A percentile compares a stretch with the other conserved stretches of the same genome.
These are phyloP conservation scores for Apantesis nais DNA, from an alignment of 2,888 invertebrate genomes.

Conservation along the genomic window DNA sequence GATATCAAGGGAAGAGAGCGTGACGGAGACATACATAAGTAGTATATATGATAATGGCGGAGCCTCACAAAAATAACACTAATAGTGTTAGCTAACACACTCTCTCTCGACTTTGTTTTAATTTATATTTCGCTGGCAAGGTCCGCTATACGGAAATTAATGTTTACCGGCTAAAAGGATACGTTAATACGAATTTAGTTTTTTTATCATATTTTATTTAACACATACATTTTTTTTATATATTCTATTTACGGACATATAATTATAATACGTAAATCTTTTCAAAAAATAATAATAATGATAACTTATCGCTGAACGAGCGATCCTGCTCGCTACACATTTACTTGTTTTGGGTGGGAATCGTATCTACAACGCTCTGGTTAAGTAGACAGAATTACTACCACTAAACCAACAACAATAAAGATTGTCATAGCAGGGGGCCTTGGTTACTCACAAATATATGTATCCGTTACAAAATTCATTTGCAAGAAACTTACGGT, in stretches of 20 bases:
- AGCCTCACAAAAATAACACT: constrained; percentile 28
- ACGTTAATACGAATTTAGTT: neutral
- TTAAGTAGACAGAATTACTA: neutral
- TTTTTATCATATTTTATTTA: neutral
- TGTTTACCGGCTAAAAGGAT: neutral
- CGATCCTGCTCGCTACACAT: too few species aligned
- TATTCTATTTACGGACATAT: neutral
- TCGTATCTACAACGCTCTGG: too few species aligned
- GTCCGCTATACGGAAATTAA: neutral
- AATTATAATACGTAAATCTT: neutral
- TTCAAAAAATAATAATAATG: neutral
- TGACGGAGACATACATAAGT: constrained; percentile 32
- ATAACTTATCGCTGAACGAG: too few species aligned
- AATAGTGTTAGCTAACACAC: constrained; percentile 25
- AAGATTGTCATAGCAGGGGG: neutral
- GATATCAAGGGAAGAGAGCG: constrained; percentile 43
- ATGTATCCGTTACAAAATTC: neutral
- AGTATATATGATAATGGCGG: constrained; percentile 29
- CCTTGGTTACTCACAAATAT: neutral
- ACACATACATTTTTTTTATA: neutral
- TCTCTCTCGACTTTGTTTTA: constrained; percentile 19
- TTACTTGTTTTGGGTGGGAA: too few species aligned
- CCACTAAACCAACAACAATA: neutral
- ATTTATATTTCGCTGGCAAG: constrained; percentile 12
- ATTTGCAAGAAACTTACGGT: neutral